Conservation (phyloP, 64 coral and sea anemone genomes). For the Orbicella faveolata region DNA sequence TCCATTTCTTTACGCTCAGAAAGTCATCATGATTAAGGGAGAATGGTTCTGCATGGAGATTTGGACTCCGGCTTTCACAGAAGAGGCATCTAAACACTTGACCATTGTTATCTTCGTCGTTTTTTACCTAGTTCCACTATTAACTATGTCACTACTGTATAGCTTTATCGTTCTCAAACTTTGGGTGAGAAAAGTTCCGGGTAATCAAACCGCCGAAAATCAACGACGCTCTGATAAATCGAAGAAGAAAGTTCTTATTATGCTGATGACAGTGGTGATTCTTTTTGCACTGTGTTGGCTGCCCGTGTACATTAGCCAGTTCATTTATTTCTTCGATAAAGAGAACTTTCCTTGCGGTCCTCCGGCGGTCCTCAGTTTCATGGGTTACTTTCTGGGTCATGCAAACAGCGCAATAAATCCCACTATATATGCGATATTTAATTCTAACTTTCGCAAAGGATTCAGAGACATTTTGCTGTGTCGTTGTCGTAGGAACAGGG, state of each 20-base stretch:
- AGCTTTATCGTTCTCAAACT: slow-evolving; percentile 67
- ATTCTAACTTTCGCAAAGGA: slow-evolving; percentile 73
- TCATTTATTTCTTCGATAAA: slow-evolving; percentile 45
- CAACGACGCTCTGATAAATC: slow-evolving; percentile 67
- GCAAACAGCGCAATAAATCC: slow-evolving; percentile 87
- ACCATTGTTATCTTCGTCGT: slow-evolving; percentile 65
- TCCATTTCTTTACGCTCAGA: slow-evolving; percentile 50
- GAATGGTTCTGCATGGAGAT: slow-evolving; percentile 41
- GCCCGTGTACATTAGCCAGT: slow-evolving; percentile 65
- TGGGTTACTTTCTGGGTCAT: slow-evolving; percentile 67
- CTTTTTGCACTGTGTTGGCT: slow-evolving; percentile 88
- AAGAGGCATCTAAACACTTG: slow-evolving; percentile 32
- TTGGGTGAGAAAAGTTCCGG: slow-evolving; percentile 89
- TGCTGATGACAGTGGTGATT: slow-evolving; percentile 73
- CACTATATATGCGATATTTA: slow-evolving; percentile 81
- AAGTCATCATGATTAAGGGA: not conserved
- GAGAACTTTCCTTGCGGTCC: slow-evolving; percentile 40
- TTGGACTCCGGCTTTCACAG: slow-evolving; percentile 44
- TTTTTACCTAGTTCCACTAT: slow-evolving; percentile 69
- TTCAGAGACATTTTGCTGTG: slow-evolving; percentile 61
- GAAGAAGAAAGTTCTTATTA: slow-evolving; percentile 84
- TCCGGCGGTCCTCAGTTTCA: not conserved
- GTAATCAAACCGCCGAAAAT: slow-evolving; percentile 63
- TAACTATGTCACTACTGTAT: slow-evolving; percentile 61
- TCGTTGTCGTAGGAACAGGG: slow-evolving; percentile 51